Evolutionary conservation across 2,888 invertebrate species (phyloP), one percentile per base, ranked within the genome.

Genomic region (Eudemis profundana): DNA sequence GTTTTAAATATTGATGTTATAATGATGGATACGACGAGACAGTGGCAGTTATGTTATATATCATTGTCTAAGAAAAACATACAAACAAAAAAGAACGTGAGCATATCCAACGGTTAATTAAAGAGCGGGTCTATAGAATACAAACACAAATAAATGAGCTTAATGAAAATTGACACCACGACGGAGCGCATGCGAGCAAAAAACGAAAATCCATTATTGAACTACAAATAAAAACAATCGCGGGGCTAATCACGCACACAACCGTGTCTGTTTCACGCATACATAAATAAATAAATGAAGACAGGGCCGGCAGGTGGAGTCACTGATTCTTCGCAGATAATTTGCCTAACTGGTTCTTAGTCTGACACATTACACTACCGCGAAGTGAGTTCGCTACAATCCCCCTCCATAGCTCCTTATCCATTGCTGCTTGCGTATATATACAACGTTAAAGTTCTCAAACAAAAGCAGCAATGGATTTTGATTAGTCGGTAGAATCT

Each of bases 291-390:
- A 78, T 77, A 79, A 80, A 80, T 76, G 77, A 77, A 81, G 77
- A 76, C 74, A 71, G 73, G 70, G 72, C 70, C 79, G 85, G 88
- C 90, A 90, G 90, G 90, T 90, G 90, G 79, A 86, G 70, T 77
- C 86, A 81, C 82, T 85, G 87, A 89, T 90, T 87, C 87, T 75
- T 81, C 75, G 82, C 83, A 79, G 89, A 89, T 89, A 89, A 89
- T 90, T 89, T 89, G 83, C 89, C 84, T 89, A 89, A 90, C 90
- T 82, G 87, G 90, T 90, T 90, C 79, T 79, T 75, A 70, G 70
- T 73, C 86, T 84, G 83, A 85, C 85, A 86, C 83, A 81, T 84
- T 73, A 73, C 77, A 69, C 62, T 67, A 76, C 76, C 71, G 75
- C 65, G 29, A 64, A 51, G 66, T 49, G 57, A 54, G 44, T 63